Conservation (phyloP, 2,888 invertebrate species). For the Gibbula magus region DNA sequence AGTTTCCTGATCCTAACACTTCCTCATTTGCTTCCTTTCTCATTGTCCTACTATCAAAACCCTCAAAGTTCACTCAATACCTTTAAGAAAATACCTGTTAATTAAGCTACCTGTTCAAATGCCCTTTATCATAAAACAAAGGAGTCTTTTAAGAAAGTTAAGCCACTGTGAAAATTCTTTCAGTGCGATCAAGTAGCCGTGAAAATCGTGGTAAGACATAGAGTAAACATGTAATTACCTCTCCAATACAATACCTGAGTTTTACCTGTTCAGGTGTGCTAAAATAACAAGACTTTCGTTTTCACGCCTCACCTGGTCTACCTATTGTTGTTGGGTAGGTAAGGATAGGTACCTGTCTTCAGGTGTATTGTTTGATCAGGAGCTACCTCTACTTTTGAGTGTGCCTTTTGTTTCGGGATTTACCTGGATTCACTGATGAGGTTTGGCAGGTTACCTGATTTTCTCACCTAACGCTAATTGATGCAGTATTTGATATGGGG, state of each 20-base stretch:
- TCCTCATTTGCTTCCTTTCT: neutral
- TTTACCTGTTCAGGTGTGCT: conserved; percentile 14
- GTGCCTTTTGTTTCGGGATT: conserved; percentile 13
- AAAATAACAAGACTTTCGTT: conserved; percentile 13
- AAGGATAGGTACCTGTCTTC: neutral
- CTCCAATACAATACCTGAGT: neutral
- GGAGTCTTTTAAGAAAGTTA: neutral
- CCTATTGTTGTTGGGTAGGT: neutral
- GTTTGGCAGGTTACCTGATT: conserved; percentile 17
- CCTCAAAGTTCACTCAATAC: neutral
- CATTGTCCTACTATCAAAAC: neutral
- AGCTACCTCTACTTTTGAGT: neutral
- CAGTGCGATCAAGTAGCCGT: neutral
- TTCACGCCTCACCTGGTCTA: neutral
- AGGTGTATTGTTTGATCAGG: neutral
- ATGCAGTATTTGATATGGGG: conserved; percentile 19
- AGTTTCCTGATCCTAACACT: no score
- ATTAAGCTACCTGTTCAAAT: neutral
- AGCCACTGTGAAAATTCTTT: neutral
- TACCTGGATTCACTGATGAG: conserved; percentile 8
- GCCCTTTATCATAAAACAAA: neutral
- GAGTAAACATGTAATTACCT: conserved; percentile 2
- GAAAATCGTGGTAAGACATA: neutral
- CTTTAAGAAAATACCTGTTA: neutral
- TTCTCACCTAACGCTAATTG: conserved; percentile 20